These are phyloP conservation scores for Drosophila baimaii DNA, from an alignment of 1,140 invertebrate species.

Conservation along the genomic window DNA sequence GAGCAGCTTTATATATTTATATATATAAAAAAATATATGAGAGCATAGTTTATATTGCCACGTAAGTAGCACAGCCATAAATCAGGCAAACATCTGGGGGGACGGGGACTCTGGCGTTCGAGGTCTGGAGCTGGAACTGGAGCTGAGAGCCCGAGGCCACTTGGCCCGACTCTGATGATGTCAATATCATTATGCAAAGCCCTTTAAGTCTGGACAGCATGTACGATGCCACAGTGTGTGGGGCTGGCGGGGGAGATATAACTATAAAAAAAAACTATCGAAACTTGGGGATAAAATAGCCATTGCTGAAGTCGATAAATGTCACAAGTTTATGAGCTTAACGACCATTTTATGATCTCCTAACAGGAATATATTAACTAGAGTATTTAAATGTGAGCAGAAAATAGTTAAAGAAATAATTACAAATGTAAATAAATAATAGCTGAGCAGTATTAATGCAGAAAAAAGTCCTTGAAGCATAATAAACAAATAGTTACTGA, in stretches of 20 bases:
- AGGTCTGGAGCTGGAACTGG: conserved; percentile 8
- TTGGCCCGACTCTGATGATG: conserved; percentile 54
- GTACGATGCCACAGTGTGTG: background rate
- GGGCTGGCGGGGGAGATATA: background rate
- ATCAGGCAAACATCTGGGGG: conserved; percentile 67
- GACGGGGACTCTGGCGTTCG: conserved; percentile 5
- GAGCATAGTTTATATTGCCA: conserved; percentile 56
- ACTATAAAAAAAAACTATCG: conserved; percentile 30
- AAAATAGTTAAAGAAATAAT: too few species aligned
- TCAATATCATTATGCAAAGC: conserved; percentile 72
- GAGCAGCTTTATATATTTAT: conserved; percentile 20
- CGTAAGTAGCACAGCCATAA: conserved; percentile 77
- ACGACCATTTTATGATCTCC: background rate
- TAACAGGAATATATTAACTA: background rate
- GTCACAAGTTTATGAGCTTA: background rate
- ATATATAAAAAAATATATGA: conserved; percentile 18
- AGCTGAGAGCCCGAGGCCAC: conserved; percentile 8
- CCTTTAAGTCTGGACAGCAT: conserved; percentile 22
- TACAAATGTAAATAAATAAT: too few species aligned
- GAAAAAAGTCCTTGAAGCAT: too few species aligned
- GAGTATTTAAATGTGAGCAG: background rate
- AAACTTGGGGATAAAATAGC: conserved; percentile 3
- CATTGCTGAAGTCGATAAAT: conserved; percentile 2
- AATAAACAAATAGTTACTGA: too few species aligned
- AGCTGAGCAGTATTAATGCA: too few species aligned